phyloP scores from a whole-genome alignment of 2,113 vertebrate species.

The Poeciliopsis occidentalis region DNA sequence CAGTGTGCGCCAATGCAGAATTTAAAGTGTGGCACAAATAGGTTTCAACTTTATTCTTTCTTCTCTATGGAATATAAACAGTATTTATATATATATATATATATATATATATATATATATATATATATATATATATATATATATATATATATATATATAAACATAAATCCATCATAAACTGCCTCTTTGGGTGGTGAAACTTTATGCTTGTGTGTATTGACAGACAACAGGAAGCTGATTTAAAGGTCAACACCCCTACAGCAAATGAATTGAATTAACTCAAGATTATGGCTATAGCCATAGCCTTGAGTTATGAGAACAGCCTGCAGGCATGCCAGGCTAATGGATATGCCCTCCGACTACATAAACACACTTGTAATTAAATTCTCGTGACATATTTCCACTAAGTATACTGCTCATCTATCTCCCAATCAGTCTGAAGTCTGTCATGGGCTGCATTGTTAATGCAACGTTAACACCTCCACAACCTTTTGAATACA shows the following conservation, averaged over 20 bases:
- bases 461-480: background rate
- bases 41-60: conserved; percentile 9
- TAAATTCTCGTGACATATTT: background rate
- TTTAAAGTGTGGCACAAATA: conserved; percentile 15
- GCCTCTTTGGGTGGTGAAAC: background rate
- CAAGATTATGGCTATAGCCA: background rate
- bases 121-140: too few species aligned
- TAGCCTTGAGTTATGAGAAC: background rate
- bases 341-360: background rate
- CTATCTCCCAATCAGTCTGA: background rate
- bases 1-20: conserved; percentile 13
- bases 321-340: background rate
- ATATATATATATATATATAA: too few species aligned
- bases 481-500: background rate
- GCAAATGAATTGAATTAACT: background rate
- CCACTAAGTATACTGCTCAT: background rate
- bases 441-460: background rate
- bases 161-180: background rate
- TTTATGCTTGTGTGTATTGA: background rate
- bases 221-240: background rate
- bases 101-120: too few species aligned
- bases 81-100: background rate
- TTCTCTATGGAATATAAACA: background rate
- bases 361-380: background rate
- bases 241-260: background rate